A percentile compares a stretch with the other conserved stretches of the same genome.
Evolutionary conservation across 1,140 invertebrate genomes (phyloP).

Genomic region (Atopsyche davidsoni): DNA sequence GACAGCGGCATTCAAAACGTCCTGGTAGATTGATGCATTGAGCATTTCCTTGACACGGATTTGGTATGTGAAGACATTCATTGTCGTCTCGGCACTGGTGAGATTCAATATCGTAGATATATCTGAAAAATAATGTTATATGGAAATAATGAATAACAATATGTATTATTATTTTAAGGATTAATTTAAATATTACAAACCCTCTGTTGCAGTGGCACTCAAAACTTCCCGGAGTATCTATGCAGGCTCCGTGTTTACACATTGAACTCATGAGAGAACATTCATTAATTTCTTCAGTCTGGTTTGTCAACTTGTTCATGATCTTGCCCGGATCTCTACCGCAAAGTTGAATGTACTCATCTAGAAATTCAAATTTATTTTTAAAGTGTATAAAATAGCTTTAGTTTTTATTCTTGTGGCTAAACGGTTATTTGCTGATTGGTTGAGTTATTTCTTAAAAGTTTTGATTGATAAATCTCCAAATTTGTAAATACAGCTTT

Average conservation of each 20-base stretch:
- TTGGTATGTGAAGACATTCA: constrained; percentile 51
- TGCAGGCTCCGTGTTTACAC: constrained; percentile 76
- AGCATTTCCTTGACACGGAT: constrained; percentile 74
- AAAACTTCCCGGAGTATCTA: constrained; percentile 81
- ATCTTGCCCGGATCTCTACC: constrained; percentile 62
- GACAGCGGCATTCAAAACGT: constrained; percentile 65
- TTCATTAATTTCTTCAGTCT: constrained; percentile 71
- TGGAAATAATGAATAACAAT: too few relatives aligned
- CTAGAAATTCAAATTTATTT: too few relatives aligned
- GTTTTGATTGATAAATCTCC: too few relatives aligned
- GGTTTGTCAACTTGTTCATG: constrained; percentile 70
- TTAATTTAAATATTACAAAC: constrained; percentile 13
- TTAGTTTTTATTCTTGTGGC: too few relatives aligned
- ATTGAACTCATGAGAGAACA: constrained; percentile 76
- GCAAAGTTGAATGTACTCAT: constrained; percentile 56
- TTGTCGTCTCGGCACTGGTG: constrained; percentile 73
- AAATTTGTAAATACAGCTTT: too few relatives aligned
- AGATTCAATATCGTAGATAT: constrained; percentile 66
- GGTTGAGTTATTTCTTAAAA: too few relatives aligned
- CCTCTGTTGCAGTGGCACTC: constrained; percentile 74
- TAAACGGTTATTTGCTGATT: too few relatives aligned
- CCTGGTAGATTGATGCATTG: constrained; percentile 70
- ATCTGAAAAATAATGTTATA: constrained; percentile 51
- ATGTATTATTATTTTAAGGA: too few relatives aligned
- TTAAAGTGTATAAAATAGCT: too few relatives aligned